Percentiles rank a stretch among this genome's conserved stretches.
Conservation (phyloP, 1,140 invertebrate genomes). For the Calephelis nemesis region DNA sequence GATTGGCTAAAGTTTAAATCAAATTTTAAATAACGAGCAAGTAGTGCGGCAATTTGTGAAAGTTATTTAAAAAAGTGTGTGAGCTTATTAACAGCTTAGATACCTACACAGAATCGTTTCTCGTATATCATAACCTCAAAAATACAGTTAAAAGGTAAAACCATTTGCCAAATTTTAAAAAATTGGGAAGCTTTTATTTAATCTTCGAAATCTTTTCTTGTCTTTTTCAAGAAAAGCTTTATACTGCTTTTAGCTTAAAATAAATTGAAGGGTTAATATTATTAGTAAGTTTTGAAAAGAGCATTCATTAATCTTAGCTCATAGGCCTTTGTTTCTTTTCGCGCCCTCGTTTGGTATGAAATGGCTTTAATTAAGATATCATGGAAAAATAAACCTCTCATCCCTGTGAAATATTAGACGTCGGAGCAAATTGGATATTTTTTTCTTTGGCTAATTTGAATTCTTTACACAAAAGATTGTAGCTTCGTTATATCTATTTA, state of each 20-base stretch:
- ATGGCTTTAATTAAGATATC: slow-evolving; percentile 71
- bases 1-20: no score
- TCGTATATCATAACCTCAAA: no score
- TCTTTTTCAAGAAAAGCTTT: no score
- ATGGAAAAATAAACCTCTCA: slow-evolving; percentile 65
- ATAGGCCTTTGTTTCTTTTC: slow-evolving; percentile 54
- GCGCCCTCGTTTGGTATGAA: slow-evolving; percentile 43
- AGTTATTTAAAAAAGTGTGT: no score
- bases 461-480: slow-evolving; percentile 19
- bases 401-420: slow-evolving; percentile 54
- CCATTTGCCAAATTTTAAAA: no score
- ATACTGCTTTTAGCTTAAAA: slow-evolving; percentile 2
- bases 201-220: no score
- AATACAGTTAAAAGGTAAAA: no score
- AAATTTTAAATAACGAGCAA: no score
- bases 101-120: no score
- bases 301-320: slow-evolving; percentile 69
- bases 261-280: slow-evolving; percentile 20
- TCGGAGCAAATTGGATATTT: slow-evolving; percentile 49
- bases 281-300: slow-evolving; percentile 56
- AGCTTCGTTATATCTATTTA: background rate
- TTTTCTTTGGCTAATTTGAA: slow-evolving; percentile 31
- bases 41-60: no score
- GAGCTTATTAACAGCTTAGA: no score
- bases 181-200: no score